These are phyloP conservation scores for Drosophila suboccidentalis DNA, from an alignment of 2,888 invertebrate species.

Conservation along the genomic window DNA sequence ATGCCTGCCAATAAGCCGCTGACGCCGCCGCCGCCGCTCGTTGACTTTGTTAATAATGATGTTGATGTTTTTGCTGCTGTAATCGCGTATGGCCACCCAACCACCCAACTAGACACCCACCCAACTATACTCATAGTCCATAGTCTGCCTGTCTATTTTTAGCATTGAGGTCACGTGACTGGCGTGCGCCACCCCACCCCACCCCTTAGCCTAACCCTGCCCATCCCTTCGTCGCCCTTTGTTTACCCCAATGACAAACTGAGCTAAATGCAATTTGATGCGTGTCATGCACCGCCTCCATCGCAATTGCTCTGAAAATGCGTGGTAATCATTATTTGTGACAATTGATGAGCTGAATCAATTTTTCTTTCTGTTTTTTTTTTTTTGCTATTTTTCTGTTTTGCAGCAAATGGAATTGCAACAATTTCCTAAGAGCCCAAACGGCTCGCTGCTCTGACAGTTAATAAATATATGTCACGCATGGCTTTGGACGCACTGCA, in stretches of 20 bases:
- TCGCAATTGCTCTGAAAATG: constrained; percentile 57
- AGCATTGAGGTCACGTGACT: constrained; percentile 73
- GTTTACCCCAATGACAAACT: constrained; percentile 60
- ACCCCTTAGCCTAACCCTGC: neutral
- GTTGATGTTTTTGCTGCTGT: constrained; percentile 48
- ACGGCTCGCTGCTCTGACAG: constrained; percentile 53
- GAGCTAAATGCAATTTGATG: constrained; percentile 80
- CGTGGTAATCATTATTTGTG: constrained; percentile 79
- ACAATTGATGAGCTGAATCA: constrained; percentile 72
- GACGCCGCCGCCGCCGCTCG: constrained; percentile 41
- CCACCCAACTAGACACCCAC: constrained; percentile 4
- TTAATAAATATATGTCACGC: constrained; percentile 75
- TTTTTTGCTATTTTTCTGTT: constrained; percentile 5
- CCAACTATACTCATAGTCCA: neutral
- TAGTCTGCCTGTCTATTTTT: constrained; percentile 46
- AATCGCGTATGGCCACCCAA: constrained; percentile 28
- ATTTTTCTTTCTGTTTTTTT: constrained; percentile 42
- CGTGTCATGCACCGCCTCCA: constrained; percentile 61
- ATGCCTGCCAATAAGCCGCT: constrained; percentile 63
- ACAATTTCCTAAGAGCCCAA: constrained; percentile 49
- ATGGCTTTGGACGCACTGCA: constrained; percentile 68
- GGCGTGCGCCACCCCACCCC: constrained; percentile 17
- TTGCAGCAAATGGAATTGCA: constrained; percentile 44
- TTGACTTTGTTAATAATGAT: constrained; percentile 79
- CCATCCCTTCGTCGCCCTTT: constrained; percentile 19